Base-by-base conservation (phyloP, 2,797 vertebrate species). In the Centropyge bicolor region DNA sequence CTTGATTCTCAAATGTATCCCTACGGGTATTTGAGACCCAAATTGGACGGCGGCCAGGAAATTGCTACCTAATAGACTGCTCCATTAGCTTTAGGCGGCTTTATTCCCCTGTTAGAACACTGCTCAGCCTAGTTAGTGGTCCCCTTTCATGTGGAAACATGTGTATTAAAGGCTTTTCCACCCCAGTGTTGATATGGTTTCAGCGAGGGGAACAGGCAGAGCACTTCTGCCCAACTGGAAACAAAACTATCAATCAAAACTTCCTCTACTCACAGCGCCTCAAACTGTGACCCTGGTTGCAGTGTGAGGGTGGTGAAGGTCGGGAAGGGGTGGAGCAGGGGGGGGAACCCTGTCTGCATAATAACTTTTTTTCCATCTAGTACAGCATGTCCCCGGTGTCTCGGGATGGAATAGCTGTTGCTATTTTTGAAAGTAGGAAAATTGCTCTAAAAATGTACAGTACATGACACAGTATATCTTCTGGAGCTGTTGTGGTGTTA, bases 351-450 rank as follows among this genome's bases (percentile, higher is more conserved):
- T 87, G 84, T 57, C 86, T 81, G 75, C 82, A 86, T 84, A 90
- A 90, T 81, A 51, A 69, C 70, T 57, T 86, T 82, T 31, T 90
- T 92, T 89, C 92, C 92, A 70, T 89, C 77, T 83, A 54, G 89
- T 85, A 62, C 91, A 73, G 76, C 85, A 82, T 5, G 66, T 83
- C 86, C 82, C 80, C 8, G 20, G 74, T 77, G 86, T 80, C 66
- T 79, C 63, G 3, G 82, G 73, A 76, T 86, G 85, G 87, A 93
- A 89, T 80, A 70, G 75, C 78, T 69, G 66, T 76, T 87, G 49
- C 92, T 92, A 88, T 94, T 94, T 91, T 75, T 85, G 89, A 78
- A 84, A 83, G 77, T 85, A 61, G 90, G 87, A 92, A 91, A 91
- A 80, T 68, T 6, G 69, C 78, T 92, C 78, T 92, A 80, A 89